These are phyloP conservation scores for Chelidonichthys spinosus DNA, from an alignment of 2,797 vertebrate species.

Conservation along the genomic window DNA sequence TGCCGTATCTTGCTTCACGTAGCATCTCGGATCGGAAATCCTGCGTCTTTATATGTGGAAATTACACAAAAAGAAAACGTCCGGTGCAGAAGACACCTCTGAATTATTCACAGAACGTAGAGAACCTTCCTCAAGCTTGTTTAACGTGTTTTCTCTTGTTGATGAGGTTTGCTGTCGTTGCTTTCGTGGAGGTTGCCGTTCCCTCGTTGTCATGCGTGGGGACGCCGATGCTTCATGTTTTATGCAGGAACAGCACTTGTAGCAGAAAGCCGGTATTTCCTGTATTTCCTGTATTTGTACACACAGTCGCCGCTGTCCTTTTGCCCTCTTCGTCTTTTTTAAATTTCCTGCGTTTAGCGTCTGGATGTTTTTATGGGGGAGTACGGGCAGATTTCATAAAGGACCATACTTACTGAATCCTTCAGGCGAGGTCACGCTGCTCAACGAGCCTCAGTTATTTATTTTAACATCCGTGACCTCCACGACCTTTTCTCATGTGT, in stretches of 20 bases:
- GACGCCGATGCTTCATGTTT: constrained; percentile 35
- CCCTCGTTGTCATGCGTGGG: background rate
- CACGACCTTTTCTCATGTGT: no score
- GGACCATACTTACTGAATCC: constrained; percentile 47
- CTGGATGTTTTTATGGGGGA: constrained; percentile 55
- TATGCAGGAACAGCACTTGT: constrained; percentile 62
- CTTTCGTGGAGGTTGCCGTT: background rate
- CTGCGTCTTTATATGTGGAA: background rate
- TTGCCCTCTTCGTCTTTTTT: constrained; percentile 66
- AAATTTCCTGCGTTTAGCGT: constrained; percentile 75
- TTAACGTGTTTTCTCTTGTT: constrained; percentile 10
- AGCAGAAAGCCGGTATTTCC: constrained; percentile 66
- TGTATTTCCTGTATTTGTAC: constrained; percentile 60
- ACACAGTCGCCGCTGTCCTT: constrained; percentile 58
- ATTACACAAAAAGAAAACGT: background rate
- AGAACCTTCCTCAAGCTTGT: background rate
- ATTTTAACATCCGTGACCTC: constrained; percentile 36
- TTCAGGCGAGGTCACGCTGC: constrained; percentile 38
- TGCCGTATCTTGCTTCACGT: no score
- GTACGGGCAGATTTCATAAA: constrained; percentile 55
- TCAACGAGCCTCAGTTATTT: background rate
- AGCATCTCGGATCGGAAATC: background rate
- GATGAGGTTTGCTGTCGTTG: background rate
- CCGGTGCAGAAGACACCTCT: background rate
- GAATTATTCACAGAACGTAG: background rate